Evolutionary conservation across 2,113 vertebrate genomes (phyloP), one percentile per base, ranked within the genome.

Genomic region (Carassius gibelio): DNA sequence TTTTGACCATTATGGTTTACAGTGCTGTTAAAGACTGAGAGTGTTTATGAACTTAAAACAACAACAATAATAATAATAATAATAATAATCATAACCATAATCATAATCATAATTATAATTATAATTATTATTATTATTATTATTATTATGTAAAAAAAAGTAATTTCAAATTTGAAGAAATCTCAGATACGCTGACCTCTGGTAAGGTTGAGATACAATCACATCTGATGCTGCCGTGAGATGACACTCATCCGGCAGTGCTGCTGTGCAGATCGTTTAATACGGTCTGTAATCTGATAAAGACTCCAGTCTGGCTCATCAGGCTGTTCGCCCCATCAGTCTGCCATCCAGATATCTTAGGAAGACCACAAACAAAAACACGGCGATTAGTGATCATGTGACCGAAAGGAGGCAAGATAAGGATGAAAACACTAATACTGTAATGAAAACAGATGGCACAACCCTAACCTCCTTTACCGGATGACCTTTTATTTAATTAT

Each of bases 251-350:
- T 62, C 69, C 36, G 13, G n/a, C n/a, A 26, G 15, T n/a, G 76
- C 36, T 81, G 13, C 52, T n/a, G 23, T 30, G 14, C n/a, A 34
- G 36, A 85, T 81, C 11, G 19, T 62, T 69, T 79, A 81, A 71
- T 66, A 30, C 13, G 42, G 74, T 81, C 80, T 66, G 59, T 85
- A 85, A 88, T 85, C 69, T 83, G 83, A 87, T 90, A 82, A 87
- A 78, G 21, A 74, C 66, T 52, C 19, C 71, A 88, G 82, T 84
- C 85, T 84, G 80, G 62, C 48, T 79, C 64, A 77, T 85, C 23
- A 85, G 45, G 55, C 42, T 61, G 2, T 26, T 62, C 48, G 0
- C 45, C 21, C 64, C 48, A 81, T 36, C 38, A 69, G 81, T 77
- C 75, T 83, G 50, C 19, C 62, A 36, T 84, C 69, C 82, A 84